A percentile compares a stretch with the other conserved stretches of the same genome.
Conservation (phyloP, 2,113 vertebrate genomes). For the Phoxinus phoxinus region DNA sequence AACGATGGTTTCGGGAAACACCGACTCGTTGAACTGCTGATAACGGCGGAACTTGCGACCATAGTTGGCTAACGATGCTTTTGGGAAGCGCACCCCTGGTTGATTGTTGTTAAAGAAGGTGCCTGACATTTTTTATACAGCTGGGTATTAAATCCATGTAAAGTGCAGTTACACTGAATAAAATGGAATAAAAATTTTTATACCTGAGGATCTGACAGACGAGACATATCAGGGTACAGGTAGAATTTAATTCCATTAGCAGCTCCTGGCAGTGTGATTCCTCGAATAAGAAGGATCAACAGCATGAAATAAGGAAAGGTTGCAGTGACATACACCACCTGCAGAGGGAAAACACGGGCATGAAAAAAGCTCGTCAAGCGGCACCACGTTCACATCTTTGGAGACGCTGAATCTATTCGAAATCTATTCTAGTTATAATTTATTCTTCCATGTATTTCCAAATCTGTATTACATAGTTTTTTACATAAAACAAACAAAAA, state of each 20-base stretch:
- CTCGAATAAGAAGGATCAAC: conserved; percentile 90
- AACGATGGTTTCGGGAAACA: no score
- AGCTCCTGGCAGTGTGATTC: conserved; percentile 92
- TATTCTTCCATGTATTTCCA: background rate
- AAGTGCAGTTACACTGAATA: background rate
- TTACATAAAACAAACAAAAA: background rate
- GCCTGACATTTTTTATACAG: background rate
- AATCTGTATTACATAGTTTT: background rate
- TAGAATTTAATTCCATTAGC: conserved; percentile 95
- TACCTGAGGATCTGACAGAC: conserved; percentile 98
- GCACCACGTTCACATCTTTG: no score
- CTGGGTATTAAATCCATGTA: background rate
- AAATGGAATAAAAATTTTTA: conserved; percentile 36
- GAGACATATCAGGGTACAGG: conserved; percentile 94
- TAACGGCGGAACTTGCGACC: no score
- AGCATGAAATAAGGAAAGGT: conserved; percentile 98
- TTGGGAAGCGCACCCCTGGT: background rate
- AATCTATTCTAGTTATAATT: background rate
- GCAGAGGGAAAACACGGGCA: conserved; percentile 32
- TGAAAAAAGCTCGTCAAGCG: background rate
- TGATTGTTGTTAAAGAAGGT: background rate
- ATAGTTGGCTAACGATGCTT: no score
- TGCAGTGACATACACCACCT: conserved; percentile 98
- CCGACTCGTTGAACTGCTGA: no score
- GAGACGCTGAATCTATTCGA: background rate